phyloP scores from a whole-genome alignment of 1,140 invertebrate genomes.

The Aphelinus certus region DNA sequence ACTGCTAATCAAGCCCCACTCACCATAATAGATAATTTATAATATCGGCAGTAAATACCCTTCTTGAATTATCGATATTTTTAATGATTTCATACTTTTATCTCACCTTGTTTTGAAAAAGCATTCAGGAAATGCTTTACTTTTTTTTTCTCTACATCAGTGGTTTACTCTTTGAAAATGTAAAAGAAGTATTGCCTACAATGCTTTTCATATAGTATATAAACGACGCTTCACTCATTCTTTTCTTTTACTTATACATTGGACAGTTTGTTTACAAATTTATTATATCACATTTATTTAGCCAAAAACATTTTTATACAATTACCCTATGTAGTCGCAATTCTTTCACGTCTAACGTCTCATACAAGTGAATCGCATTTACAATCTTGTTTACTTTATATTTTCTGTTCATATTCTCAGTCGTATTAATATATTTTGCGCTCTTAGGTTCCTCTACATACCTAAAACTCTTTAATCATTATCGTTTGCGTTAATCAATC shows the following conservation, averaged over 20 bases:
- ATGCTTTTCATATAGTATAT: slow-evolving; percentile 19
- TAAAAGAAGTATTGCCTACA: slow-evolving; percentile 23
- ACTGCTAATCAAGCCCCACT: slow-evolving; percentile 36
- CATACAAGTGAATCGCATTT: slow-evolving; percentile 46
- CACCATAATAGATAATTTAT: slow-evolving; percentile 31
- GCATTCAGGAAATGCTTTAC: slow-evolving; percentile 1
- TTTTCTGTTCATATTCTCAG: slow-evolving; percentile 36
- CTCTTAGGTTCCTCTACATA: slow-evolving; percentile 31
- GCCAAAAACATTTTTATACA: slow-evolving; percentile 55
- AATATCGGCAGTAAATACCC: slow-evolving; percentile 42
- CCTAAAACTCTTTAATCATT: slow-evolving; percentile 21
- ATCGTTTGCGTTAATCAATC: slow-evolving; percentile 19
- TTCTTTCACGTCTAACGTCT: slow-evolving; percentile 40
- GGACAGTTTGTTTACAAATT: slow-evolving; percentile 52
- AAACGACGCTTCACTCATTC: slow-evolving; percentile 30
- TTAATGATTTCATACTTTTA: slow-evolving; percentile 10
- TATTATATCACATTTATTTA: slow-evolving; percentile 57
- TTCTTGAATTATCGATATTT: slow-evolving; percentile 34
- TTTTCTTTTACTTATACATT: slow-evolving; percentile 34
- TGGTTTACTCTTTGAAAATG: slow-evolving; percentile 12
- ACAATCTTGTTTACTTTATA: slow-evolving; percentile 43
- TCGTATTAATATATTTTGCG: slow-evolving; percentile 21
- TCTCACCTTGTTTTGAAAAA: not conserved
- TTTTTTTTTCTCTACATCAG: not conserved
- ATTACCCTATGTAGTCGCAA: slow-evolving; percentile 48